A percentile compares a stretch with the other conserved stretches of the same genome.
These are phyloP conservation scores for Paramormyrops kingsleyae DNA, from an alignment of 2,113 vertebrate genomes.

Conservation along the genomic window DNA sequence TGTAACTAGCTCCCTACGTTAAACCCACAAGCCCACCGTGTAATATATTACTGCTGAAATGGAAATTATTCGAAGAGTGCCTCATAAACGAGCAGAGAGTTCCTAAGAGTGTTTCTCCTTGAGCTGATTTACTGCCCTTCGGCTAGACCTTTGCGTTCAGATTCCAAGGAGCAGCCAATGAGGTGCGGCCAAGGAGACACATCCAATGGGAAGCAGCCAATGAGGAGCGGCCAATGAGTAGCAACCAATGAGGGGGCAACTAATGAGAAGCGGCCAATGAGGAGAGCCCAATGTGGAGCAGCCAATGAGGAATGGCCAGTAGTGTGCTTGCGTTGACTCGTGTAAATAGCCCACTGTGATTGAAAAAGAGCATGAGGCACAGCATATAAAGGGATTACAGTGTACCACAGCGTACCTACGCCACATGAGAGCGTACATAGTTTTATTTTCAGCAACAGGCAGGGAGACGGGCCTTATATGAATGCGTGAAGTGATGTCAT, in stretches of 20 bases:
- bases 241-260: neutral
- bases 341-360: conserved; percentile 3
- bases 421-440: neutral
- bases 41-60: neutral
- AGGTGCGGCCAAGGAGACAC: neutral
- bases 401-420: neutral
- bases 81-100: neutral
- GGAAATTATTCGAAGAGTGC: neutral
- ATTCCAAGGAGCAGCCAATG: neutral
- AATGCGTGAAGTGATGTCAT: neutral
- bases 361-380: neutral
- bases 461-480: neutral
- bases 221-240: neutral
- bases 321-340: neutral
- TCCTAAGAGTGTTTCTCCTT: neutral
- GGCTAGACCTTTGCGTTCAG: neutral
- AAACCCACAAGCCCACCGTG: neutral
- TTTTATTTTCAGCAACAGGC: neutral
- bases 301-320: conserved; percentile 3
- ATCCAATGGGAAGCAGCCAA: neutral
- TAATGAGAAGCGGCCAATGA: conserved; percentile 1
- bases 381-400: neutral
- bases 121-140: neutral
- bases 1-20: neutral
- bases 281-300: neutral